phyloP scores from a whole-genome alignment of 92 coral and sea anemone species.

The Virgularia gustaviana region DNA sequence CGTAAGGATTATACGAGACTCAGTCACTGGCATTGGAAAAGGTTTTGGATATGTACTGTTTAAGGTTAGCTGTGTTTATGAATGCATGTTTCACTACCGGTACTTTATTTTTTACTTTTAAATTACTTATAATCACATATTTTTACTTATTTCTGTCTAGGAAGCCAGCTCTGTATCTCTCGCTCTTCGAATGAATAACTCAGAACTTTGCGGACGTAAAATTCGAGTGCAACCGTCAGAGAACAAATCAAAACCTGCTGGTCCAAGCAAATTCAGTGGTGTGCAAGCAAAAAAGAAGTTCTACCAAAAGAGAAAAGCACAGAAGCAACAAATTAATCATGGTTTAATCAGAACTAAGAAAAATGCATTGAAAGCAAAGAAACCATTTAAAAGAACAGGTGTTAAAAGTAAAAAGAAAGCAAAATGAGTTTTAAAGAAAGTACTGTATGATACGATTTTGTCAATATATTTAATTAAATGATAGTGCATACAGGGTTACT shows the following conservation, averaged over 20 bases:
- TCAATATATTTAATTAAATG: no score
- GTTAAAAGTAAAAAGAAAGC: conserved; percentile 15
- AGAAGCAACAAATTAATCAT: conserved; percentile 43
- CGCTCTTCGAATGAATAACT: conserved; percentile 74
- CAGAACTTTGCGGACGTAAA: conserved; percentile 60
- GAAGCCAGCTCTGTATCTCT: conserved; percentile 73
- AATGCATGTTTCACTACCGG: background rate
- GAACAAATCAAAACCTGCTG: conserved; percentile 60
- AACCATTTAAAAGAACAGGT: conserved; percentile 19
- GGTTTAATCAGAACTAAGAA: conserved; percentile 23
- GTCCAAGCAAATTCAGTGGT: conserved; percentile 66
- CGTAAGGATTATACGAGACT: conserved; percentile 83
- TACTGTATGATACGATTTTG: no score
- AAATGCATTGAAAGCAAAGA: conserved; percentile 35
- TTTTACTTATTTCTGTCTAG: no score
- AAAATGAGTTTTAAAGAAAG: conserved; percentile 2
- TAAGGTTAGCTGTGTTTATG: conserved; percentile 46
- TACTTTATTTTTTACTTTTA: background rate
- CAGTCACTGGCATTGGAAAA: conserved; percentile 80
- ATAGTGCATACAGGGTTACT: no score
- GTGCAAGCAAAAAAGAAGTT: conserved; percentile 63
- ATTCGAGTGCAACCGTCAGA: conserved; percentile 85
- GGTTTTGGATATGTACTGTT: conserved; percentile 93
- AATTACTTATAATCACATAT: background rate
- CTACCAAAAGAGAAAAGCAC: conserved; percentile 40